phyloP scores from a whole-genome alignment of 2,113 vertebrate genomes.

The Galemys pyrenaicus region DNA sequence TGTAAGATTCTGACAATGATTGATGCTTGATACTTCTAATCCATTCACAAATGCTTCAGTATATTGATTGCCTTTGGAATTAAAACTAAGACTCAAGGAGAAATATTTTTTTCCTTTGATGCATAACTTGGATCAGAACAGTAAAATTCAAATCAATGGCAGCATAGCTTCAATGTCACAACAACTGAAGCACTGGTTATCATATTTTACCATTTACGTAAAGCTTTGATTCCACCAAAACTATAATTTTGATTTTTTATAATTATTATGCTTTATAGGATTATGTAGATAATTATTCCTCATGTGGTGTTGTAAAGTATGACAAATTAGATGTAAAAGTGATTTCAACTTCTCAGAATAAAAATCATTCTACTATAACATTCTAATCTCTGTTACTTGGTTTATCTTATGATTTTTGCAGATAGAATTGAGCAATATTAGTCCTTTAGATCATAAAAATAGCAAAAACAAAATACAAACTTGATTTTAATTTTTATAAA shows the following conservation, averaged over 20 bases:
- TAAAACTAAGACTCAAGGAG: conserved; percentile 68
- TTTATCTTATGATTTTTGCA: neutral
- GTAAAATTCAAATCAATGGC: neutral
- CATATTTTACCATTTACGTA: neutral
- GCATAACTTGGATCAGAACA: neutral
- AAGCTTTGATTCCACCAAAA: neutral
- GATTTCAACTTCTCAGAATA: conserved; percentile 3
- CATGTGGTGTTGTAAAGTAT: neutral
- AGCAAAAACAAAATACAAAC: neutral
- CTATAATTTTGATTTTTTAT: neutral
- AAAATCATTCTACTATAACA: neutral
- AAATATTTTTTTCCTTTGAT: conserved; percentile 56
- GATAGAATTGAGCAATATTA: neutral
- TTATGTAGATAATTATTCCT: neutral
- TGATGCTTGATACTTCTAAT: conserved; percentile 61
- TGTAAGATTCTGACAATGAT: conserved; percentile 73
- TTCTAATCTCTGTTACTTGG: neutral
- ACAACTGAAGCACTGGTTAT: neutral
- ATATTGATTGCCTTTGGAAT: conserved; percentile 60
- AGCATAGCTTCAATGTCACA: neutral
- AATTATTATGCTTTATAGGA: neutral
- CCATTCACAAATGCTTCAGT: conserved; percentile 65
- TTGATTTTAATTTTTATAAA: conserved; percentile 1
- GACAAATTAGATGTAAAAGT: neutral
- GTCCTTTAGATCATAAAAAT: neutral